Conservation (phyloP, 2,113 vertebrate genomes). For the Saimiri boliviensis region DNA sequence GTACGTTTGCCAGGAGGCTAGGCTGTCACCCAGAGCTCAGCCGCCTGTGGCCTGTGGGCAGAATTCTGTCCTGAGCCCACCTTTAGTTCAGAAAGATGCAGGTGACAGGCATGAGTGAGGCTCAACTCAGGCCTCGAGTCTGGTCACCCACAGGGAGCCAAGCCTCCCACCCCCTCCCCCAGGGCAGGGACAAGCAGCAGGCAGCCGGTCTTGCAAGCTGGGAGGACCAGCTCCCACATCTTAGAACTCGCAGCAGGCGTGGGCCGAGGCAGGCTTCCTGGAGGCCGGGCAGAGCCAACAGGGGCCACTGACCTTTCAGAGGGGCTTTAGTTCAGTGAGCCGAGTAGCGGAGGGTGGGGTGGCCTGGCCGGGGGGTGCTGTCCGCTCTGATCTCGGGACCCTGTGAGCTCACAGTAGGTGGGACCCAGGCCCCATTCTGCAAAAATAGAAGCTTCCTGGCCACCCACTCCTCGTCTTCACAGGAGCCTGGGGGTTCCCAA, state of each 20-base stretch:
- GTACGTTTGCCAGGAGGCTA: neutral
- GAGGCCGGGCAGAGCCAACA: neutral
- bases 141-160: rapidly evolving
- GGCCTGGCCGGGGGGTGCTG: rapidly evolving
- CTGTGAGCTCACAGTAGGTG: rapidly evolving
- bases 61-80: neutral
- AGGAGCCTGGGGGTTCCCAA: neutral
- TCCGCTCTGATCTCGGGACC: rapidly evolving
- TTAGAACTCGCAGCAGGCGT: rapidly evolving
- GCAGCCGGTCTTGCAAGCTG: neutral
- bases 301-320: neutral
- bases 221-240: neutral
- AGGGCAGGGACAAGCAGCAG: neutral
- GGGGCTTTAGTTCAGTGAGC: neutral
- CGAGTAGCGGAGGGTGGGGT: rapidly evolving
- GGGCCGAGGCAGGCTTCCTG: neutral
- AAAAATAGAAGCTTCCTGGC: rapidly evolving
- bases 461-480: rapidly evolving
- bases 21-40: neutral
- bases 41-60: neutral
- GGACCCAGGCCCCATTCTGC: neutral
- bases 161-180: rapidly evolving
- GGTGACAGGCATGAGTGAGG: rapidly evolving
- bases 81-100: neutral
- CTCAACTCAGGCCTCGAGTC: rapidly evolving